phyloP scores from a whole-genome alignment of 1,140 invertebrate species.

The Cotesia typhae region DNA sequence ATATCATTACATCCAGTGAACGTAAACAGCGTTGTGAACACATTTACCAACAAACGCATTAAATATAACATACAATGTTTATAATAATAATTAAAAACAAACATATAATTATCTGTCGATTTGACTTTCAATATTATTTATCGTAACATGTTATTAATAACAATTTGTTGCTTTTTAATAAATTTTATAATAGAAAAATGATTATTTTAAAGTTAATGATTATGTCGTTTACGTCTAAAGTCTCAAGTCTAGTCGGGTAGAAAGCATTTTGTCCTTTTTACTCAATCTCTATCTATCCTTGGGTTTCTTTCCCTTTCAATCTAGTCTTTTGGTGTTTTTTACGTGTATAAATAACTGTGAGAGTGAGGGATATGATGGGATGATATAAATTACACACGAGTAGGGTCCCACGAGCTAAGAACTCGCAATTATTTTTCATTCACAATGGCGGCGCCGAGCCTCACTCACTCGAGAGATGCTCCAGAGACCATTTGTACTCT shows the following conservation, averaged over 20 bases:
- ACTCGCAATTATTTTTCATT: slow-evolving; percentile 43
- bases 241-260: neutral
- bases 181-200: too few relatives aligned
- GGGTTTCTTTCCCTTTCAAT: slow-evolving; percentile 22
- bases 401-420: slow-evolving; percentile 35
- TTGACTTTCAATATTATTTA: too few relatives aligned
- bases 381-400: slow-evolving; percentile 45
- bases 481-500: too few relatives aligned
- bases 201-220: slow-evolving; percentile 7
- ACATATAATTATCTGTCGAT: too few relatives aligned
- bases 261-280: slow-evolving; percentile 32
- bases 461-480: neutral
- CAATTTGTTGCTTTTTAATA: too few relatives aligned
- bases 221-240: slow-evolving; percentile 6
- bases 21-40: slow-evolving; percentile 11
- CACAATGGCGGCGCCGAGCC: slow-evolving; percentile 40
- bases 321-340: too few relatives aligned
- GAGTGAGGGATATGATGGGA: slow-evolving; percentile 33
- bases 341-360: too few relatives aligned
- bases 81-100: too few relatives aligned
- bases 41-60: slow-evolving; percentile 8
- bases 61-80: slow-evolving; percentile 1
- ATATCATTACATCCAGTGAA: slow-evolving; percentile 27
- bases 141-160: too few relatives aligned
- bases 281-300: slow-evolving; percentile 42